phyloP scores from a whole-genome alignment of 2,797 vertebrate genomes.

The Poeciliopsis presidionis region DNA sequence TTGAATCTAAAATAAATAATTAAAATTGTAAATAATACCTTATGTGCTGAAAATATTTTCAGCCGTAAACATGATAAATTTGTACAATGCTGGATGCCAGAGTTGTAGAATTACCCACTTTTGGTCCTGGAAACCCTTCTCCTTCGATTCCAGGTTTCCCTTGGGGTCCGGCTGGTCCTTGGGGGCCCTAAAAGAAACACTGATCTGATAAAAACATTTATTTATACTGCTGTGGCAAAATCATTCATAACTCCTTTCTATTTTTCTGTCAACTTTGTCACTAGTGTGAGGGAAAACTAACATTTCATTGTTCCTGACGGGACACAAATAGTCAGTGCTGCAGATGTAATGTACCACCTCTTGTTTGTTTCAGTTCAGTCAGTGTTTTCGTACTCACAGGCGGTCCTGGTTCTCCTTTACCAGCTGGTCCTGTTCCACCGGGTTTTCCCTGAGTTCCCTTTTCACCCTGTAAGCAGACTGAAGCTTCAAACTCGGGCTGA shows the following conservation, averaged over 20 bases:
- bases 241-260: not conserved
- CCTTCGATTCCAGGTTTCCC: conserved; percentile 82
- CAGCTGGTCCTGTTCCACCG: conserved; percentile 70
- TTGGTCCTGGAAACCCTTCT: conserved; percentile 85
- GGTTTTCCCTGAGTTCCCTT: conserved; percentile 74
- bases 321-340: not conserved
- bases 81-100: not conserved
- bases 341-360: no score
- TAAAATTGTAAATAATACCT: not conserved
- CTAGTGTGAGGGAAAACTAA: not conserved
- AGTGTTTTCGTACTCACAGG: conserved; percentile 75
- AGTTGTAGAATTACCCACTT: conserved; percentile 73
- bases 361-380: no score
- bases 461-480: conserved; percentile 72
- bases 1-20: not conserved
- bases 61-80: not conserved
- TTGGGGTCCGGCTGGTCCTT: conserved; percentile 77
- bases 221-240: not conserved
- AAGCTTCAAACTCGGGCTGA: not conserved
- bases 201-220: not conserved
- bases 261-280: not conserved
- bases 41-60: not conserved
- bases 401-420: conserved; percentile 84
- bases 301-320: not conserved
- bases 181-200: conserved; percentile 75